Evolutionary conservation across 2,113 vertebrate species (phyloP), one percentile per base, ranked within the genome.

Genomic region (Indicator maculatus): DNA sequence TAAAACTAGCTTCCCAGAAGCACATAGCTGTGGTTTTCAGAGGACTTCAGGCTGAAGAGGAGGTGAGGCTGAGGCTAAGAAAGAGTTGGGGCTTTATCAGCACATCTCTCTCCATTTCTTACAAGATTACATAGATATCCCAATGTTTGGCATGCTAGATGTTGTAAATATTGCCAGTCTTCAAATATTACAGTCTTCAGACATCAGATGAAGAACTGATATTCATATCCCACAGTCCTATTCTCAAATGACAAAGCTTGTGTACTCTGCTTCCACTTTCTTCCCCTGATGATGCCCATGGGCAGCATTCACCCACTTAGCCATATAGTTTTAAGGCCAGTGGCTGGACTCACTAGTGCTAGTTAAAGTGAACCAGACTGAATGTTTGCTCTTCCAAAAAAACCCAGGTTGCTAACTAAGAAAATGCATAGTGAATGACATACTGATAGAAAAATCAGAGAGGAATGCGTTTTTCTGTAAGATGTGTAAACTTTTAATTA

Each of bases 381-480:
- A 63, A 90, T 0, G 0, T 27, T 70, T 52, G 12, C 2, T 33
- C 23, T 86, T 88, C 21, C 12, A 53, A 74, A 88, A 88, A 66
- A 16, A 24, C 0, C 0, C 12, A 14, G 8, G 8, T 8, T 76
- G 16, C 17, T 82, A 60, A 75, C 17, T 20, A 18, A 0, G 1
- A 28, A 87, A 63, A 38, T 53, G 33, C 16, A 86, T 10, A 67
- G n/a, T 61, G 33, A 67, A 12, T 50, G 41, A 77, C 24, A 38
- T 5, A 52, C 6, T 16, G 45, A 10, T 65, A 75, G 31, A 52
- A 87, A 87, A 87, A 92, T 7, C 4, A 16, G 28, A 50, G 16
- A 85, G 30, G 26, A 78, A 39, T 38, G 27, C 7, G 52, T 16
- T 88, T 59, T 71, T 71, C 72, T 1, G 1, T 47, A 88, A 44